Evolutionary conservation across 35 echinoderm and acorn worm species (phyloP).

Genomic region (Apostichopus californicus): DNA sequence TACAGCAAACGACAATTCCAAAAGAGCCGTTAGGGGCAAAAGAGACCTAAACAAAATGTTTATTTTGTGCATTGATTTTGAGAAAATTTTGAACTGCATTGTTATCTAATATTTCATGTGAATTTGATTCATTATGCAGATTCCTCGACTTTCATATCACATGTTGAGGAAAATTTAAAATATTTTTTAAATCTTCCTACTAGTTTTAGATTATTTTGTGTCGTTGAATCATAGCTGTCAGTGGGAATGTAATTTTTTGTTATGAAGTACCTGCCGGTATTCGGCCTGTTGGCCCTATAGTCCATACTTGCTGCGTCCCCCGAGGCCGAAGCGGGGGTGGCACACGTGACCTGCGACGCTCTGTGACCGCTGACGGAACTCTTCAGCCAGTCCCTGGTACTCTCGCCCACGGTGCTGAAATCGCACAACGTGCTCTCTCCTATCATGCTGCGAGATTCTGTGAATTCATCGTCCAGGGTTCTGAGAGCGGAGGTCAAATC

Average conservation of each 20-base stretch:
- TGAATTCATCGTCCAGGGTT: background rate
- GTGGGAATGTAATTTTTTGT: background rate
- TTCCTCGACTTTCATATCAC: too few species aligned
- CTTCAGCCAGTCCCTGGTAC: constrained; percentile 26
- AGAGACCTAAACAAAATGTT: too few species aligned
- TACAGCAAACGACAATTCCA: too few species aligned
- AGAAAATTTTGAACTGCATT: too few species aligned
- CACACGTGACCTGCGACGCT: background rate
- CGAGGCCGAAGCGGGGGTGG: background rate
- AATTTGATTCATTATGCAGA: too few species aligned
- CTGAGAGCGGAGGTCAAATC: constrained; percentile 56
- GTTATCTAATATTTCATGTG: too few species aligned
- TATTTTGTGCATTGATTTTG: too few species aligned
- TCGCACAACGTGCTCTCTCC: constrained; percentile 17
- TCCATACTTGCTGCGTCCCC: background rate
- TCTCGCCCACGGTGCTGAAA: background rate
- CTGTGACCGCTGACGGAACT: background rate
- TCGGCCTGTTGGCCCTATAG: background rate
- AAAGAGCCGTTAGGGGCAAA: too few species aligned
- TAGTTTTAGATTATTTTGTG: too few species aligned
- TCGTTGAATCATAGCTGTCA: too few species aligned
- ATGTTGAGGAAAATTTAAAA: too few species aligned
- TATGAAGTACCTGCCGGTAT: background rate
- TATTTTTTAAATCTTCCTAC: too few species aligned
- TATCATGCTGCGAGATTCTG: constrained; percentile 17